Evolutionary conservation across 1,140 invertebrate genomes (phyloP).

Genomic region (Ruditapes philippinarum): DNA sequence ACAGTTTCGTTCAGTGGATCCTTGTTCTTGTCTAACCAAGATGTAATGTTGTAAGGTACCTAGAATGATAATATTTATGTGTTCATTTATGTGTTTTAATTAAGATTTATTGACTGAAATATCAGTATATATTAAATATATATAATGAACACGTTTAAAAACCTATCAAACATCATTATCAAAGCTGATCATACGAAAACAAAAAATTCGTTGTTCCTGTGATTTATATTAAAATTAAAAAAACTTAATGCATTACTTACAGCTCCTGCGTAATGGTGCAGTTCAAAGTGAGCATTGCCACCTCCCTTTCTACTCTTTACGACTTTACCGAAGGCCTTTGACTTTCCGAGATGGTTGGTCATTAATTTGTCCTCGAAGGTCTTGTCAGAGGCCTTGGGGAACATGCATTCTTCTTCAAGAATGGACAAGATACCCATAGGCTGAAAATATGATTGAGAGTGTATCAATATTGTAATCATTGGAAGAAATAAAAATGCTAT

Average conservation of each 20-base stretch:
- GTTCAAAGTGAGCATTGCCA: conserved; percentile 97
- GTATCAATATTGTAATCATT: too few species aligned
- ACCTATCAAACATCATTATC: too few species aligned
- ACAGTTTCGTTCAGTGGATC: conserved; percentile 98
- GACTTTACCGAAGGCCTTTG: conserved; percentile 98
- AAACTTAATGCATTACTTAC: too few species aligned
- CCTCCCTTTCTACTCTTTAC: conserved; percentile 97
- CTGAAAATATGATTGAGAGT: conserved; percentile 89
- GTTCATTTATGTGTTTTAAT: too few species aligned
- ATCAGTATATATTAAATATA: too few species aligned
- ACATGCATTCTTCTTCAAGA: conserved; percentile 99
- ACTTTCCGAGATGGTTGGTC: conserved; percentile 99
- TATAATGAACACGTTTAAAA: too few species aligned
- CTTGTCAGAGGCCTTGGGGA: conserved; percentile 99
- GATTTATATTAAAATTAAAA: too few species aligned
- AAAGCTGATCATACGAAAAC: too few species aligned
- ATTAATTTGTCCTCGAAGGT: conserved; percentile 99
- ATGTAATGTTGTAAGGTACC: conserved; percentile 97
- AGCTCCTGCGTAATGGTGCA: conserved; percentile 99
- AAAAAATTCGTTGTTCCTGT: too few species aligned
- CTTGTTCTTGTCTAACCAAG: conserved; percentile 99
- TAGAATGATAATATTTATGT: too few species aligned
- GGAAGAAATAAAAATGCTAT: too few species aligned
- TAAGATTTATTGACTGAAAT: too few species aligned
- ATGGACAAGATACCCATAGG: conserved; percentile 99